Percentiles rank a stretch among this genome's conserved stretches.
phyloP scores from a whole-genome alignment of 2,797 vertebrate genomes.

The Mus spretus region DNA sequence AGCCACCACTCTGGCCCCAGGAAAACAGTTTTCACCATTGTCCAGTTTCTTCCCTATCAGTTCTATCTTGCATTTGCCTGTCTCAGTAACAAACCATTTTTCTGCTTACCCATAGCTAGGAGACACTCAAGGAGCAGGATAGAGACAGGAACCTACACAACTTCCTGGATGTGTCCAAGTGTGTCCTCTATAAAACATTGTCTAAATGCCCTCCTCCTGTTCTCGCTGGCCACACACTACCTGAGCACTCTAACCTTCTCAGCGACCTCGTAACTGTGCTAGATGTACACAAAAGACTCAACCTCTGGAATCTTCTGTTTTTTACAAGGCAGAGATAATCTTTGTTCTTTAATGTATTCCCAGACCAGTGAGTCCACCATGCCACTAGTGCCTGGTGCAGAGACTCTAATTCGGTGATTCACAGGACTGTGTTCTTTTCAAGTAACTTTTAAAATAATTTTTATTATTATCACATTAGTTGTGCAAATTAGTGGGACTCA shows the following conservation, averaged over 20 bases:
- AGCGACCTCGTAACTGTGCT: too few species aligned
- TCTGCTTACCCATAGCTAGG: neutral
- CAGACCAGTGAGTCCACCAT: neutral
- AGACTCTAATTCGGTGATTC: neutral
- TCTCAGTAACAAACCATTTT: neutral
- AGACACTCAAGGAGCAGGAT: neutral
- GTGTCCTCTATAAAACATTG: neutral
- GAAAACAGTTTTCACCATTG: neutral
- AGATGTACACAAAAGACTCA: neutral
- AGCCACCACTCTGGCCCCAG: neutral
- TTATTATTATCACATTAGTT: neutral
- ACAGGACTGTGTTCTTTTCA: neutral
- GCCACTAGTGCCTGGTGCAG: neutral
- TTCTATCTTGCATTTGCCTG: neutral
- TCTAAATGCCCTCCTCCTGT: neutral
- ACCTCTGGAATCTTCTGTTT: neutral
- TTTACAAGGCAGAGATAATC: constrained; percentile 1
- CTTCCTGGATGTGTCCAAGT: neutral
- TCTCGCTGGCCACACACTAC: neutral
- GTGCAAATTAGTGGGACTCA: neutral
- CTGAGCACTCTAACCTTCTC: neutral
- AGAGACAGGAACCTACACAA: neutral
- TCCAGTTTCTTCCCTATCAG: neutral
- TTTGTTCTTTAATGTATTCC: neutral
- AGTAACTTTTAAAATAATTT: neutral